Base-by-base conservation (phyloP, 2,113 vertebrate species). In the Rhinoptilus africanus region DNA sequence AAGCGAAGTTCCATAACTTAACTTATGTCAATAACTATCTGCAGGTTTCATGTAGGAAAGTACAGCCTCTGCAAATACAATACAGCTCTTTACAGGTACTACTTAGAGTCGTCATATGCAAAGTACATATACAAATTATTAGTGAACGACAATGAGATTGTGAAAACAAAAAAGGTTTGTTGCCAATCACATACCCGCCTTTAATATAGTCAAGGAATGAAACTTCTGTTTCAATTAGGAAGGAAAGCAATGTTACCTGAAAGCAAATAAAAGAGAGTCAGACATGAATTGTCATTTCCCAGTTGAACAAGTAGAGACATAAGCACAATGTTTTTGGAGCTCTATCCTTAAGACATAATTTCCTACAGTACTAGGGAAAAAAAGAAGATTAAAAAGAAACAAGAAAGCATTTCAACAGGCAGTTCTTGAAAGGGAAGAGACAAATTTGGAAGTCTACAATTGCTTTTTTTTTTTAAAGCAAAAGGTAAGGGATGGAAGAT, bases 131-230 rank as follows among this genome's bases (percentile, higher is more conserved):
- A 87, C 14, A 74, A 77, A 77, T 67, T 63, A 77, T 57, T 67
- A 78, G 56, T 24, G 51, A 75, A 71, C 89, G 63, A 95, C 39
- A 89, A 60, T 11, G 54, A 96, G 71, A 91, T 5, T 54, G 45
- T 93, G 67, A 93, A 92, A 96, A 83, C 84, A 89, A 66, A 45
- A 91, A 92, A 96, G 35, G 39, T 72, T 93, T 95, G 89, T 57
- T 93, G 68, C 60, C 43, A 91, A 85, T 79, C 83, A 98, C 99
- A 98, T 97, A 99, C 99, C 99, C 99, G 98, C 99, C 99, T 98
- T 99, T 99, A 97, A 99, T 99, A 97, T 99, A 99, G 98, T 99
- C 99, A 96, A 99, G 98, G 97, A 99, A 99, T 96, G 99, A 99
- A 98, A 99, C 99, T 98, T 99, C 99, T 73, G 98, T 99, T 98